Evolutionary conservation across 2,797 vertebrate species (phyloP).

Genomic region (Kryptopterus vitreolus): DNA sequence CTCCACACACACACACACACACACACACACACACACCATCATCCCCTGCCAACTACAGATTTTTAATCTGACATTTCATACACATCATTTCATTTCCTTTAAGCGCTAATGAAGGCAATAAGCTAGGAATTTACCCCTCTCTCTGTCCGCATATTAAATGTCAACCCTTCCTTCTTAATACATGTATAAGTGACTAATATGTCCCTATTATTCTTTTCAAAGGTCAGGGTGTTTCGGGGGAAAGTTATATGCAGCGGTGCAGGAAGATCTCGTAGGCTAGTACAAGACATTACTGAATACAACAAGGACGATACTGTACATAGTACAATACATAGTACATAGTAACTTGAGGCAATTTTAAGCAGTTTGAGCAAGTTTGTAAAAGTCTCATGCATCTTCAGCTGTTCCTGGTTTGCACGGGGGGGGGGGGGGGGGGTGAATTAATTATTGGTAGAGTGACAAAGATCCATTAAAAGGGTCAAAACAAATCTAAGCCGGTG

Average conservation of each 20-base stretch:
- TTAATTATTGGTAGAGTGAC: slow-evolving; percentile 36
- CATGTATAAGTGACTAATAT: slow-evolving; percentile 21
- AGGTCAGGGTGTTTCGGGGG: slow-evolving; percentile 21
- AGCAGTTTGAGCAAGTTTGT: no score
- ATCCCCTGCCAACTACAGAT: slow-evolving; percentile 5
- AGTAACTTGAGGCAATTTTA: neutral
- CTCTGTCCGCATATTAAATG: slow-evolving; percentile 29
- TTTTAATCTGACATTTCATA: slow-evolving; percentile 23
- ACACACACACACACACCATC: no score
- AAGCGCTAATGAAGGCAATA: slow-evolving; percentile 5
- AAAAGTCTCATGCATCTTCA: slow-evolving; percentile 1
- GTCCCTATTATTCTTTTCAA: slow-evolving; percentile 25
- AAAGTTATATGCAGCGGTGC: slow-evolving; percentile 12
- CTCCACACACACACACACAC: no score
- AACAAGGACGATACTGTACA: neutral
- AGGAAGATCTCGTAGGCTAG: neutral
- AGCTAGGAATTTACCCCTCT: neutral
- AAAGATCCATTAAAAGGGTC: slow-evolving; percentile 6
- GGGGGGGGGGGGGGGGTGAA: no score
- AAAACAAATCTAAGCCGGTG: slow-evolving; percentile 28
- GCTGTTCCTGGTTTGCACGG: slow-evolving; percentile 23
- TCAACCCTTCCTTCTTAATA: slow-evolving; percentile 33
- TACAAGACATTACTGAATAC: neutral
- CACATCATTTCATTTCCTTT: neutral
- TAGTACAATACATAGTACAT: neutral